Conservation (phyloP, 1,140 invertebrate genomes). For the Eurosta solidaginis region DNA sequence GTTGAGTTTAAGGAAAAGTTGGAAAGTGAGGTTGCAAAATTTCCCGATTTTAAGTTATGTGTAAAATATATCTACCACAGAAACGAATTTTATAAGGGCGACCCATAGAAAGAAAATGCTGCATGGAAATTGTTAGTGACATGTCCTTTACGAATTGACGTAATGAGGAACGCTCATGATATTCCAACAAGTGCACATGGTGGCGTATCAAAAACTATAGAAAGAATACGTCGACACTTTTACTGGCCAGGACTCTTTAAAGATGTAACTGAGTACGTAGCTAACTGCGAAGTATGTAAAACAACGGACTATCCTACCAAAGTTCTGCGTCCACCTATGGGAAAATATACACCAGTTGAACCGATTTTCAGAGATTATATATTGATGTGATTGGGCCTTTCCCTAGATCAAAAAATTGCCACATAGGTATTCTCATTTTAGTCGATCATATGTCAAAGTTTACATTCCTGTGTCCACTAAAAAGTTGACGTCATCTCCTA, state of each 20-base stretch:
- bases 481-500: too few relatives aligned
- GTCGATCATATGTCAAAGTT: too few relatives aligned
- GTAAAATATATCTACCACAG: slow-evolving; percentile 8
- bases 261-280: not conserved
- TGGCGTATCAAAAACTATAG: slow-evolving; percentile 3
- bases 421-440: too few relatives aligned
- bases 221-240: not conserved
- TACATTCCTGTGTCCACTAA: too few relatives aligned
- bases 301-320: too few relatives aligned
- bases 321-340: too few relatives aligned
- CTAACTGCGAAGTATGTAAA: not conserved
- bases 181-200: not conserved
- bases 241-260: not conserved
- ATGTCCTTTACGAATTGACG: not conserved
- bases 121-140: not conserved
- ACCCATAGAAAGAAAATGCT: not conserved
- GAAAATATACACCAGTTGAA: too few relatives aligned
- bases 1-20: not conserved
- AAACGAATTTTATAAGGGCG: not conserved
- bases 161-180: not conserved
- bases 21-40: not conserved
- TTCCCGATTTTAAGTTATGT: not conserved
- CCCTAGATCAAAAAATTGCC: too few relatives aligned
- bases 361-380: too few relatives aligned
- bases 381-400: too few relatives aligned